Evolutionary conservation across 2,113 vertebrate species (phyloP).

Genomic region (Ailuropoda melanoleuca): DNA sequence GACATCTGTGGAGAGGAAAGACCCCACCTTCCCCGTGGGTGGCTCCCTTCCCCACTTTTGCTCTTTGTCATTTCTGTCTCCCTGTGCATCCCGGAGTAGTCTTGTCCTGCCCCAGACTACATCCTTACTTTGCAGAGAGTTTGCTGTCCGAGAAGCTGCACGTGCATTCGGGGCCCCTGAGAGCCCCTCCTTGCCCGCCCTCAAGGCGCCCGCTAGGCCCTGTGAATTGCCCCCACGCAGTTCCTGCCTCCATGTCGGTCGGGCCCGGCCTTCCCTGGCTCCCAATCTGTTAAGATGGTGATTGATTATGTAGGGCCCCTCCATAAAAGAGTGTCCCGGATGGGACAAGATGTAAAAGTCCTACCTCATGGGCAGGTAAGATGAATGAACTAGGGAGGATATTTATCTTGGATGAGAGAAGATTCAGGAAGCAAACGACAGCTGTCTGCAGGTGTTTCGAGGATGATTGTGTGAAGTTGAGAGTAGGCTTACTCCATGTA

Average conservation of each 20-base stretch:
- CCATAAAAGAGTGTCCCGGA: neutral
- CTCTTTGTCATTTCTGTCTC: neutral
- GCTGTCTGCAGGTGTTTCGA: neutral
- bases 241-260: neutral
- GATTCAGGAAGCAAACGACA: neutral
- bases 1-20: neutral
- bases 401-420: conserved; percentile 14
- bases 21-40: neutral
- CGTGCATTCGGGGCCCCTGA: neutral
- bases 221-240: neutral
- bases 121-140: neutral
- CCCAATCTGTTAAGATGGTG: neutral
- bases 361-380: neutral
- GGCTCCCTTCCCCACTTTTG: neutral
- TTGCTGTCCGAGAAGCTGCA: neutral
- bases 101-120: neutral
- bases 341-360: neutral
- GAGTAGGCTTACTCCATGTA: neutral
- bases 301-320: neutral
- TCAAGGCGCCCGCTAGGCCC: neutral
- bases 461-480: neutral
- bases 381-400: neutral
- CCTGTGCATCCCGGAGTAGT: neutral
- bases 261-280: neutral
- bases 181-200: neutral